Evolutionary conservation across 1,140 invertebrate genomes (phyloP), one percentile per base, ranked within the genome.

Genomic region (Bombyx mandarina): DNA sequence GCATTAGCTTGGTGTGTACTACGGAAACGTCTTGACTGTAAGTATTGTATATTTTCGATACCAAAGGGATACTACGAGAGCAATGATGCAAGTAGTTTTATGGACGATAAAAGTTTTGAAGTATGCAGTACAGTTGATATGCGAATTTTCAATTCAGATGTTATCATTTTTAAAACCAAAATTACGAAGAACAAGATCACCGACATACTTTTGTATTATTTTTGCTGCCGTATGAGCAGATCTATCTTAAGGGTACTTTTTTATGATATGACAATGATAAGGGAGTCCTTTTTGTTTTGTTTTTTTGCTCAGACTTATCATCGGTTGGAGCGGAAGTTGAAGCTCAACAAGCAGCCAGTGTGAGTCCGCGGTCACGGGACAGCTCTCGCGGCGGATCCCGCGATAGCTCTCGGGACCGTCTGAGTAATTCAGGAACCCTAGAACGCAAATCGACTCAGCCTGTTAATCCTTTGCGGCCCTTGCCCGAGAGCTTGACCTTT

Each of bases 1-100:
- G 95, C 95, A 61, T 89, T 96, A 80, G 94, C 95, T 74, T 97
- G 95, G 95, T 95, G 93, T 91, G 93, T 95, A 62, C 92, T 96
- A 79, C 91, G 94, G 82, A 96, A 96, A 85, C 91, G 95, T 73
- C 92, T 95, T 86, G 94, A 96, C 89, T 95, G 95, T 96, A 94
- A 90, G 93, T 94, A 87, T 44, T 47, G 1, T 52, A 9, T 53
- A 52, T 1, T 10, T 53, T 43, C n/a, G 8, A 5, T 43, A 43
- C 4, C 26, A 35, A 35, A 35, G 2, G 26, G 26, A 3, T 35
- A 35, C 26, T 35, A 5, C 1, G 26, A 35, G 26, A 5, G 26
- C 4, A 35, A 35, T 35, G 26, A 35, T 35, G 26, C 0, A 35
- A 1, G 0, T 18, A 18, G 1, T 18, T 18, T 18, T 18, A 18